A percentile compares a stretch with the other conserved stretches of the same genome.
phyloP scores from a whole-genome alignment of 2,888 invertebrate genomes.

The Drosophila nigritarsus region DNA sequence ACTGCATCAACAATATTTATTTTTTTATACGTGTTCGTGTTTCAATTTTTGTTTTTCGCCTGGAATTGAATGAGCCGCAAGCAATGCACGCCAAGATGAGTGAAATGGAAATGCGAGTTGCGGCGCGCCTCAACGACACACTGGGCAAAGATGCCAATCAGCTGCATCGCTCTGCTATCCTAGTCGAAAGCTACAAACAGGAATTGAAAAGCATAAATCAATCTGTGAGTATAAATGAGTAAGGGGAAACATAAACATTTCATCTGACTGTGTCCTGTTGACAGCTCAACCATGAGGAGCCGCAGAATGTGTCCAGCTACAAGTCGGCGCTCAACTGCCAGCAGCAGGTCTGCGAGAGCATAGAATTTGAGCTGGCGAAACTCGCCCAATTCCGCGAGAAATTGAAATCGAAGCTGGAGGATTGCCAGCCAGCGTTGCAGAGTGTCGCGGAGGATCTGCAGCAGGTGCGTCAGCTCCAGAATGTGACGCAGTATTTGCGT shows the following conservation, averaged over 20 bases:
- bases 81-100: constrained; percentile 70
- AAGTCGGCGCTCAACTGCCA: constrained; percentile 88
- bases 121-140: constrained; percentile 86
- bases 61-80: constrained; percentile 44
- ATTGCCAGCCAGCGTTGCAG: constrained; percentile 83
- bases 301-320: constrained; percentile 88
- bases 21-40: constrained; percentile 69
- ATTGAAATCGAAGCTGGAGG: constrained; percentile 86
- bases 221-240: constrained; percentile 65
- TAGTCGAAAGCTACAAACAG: constrained; percentile 84
- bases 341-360: constrained; percentile 85
- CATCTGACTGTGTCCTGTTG: constrained; percentile 23
- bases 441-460: constrained; percentile 84
- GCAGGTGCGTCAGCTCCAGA: constrained; percentile 87
- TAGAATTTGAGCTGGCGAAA: constrained; percentile 86
- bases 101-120: constrained; percentile 83
- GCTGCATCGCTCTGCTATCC: constrained; percentile 86
- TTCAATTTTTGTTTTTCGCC: constrained; percentile 23
- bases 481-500: constrained; percentile 88
- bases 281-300: constrained; percentile 88
- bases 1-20: constrained; percentile 62
- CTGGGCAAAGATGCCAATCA: constrained; percentile 86
- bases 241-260: not conserved
- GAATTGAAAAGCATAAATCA: constrained; percentile 70
- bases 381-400: constrained; percentile 83